phyloP scores from a whole-genome alignment of 2,113 vertebrate genomes.

The Marmota monax region DNA sequence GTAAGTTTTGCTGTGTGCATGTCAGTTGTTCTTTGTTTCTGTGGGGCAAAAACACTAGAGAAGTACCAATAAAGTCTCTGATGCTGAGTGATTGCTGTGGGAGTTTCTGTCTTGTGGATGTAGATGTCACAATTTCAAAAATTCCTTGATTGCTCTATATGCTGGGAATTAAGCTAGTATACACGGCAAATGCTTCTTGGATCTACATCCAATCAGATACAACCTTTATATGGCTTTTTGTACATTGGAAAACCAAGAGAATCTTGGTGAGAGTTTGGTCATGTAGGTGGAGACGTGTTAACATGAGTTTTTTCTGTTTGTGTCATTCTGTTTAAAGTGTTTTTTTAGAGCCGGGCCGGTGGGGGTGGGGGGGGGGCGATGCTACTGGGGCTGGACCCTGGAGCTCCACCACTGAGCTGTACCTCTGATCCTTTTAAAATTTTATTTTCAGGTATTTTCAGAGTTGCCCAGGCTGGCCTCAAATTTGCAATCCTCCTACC shows the following conservation, averaged over 20 bases:
- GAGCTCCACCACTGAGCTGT: too few species aligned
- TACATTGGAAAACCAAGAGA: not conserved
- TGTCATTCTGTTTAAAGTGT: not conserved
- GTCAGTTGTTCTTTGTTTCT: not conserved
- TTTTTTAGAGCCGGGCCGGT: too few species aligned
- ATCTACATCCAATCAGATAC: not conserved
- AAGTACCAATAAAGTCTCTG: not conserved
- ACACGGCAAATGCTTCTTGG: not conserved
- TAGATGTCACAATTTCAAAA: not conserved
- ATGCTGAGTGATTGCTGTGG: not conserved
- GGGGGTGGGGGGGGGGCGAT: too few species aligned
- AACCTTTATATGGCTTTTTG: not conserved
- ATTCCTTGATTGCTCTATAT: not conserved
- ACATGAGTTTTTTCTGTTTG: not conserved
- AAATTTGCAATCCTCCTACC: too few species aligned
- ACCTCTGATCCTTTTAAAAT: too few species aligned
- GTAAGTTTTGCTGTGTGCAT: not conserved
- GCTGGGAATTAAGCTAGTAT: not conserved
- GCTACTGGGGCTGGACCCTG: too few species aligned
- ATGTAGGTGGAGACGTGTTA: not conserved
- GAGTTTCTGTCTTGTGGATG: not conserved
- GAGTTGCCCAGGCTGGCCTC: too few species aligned
- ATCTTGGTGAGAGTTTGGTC: not conserved
- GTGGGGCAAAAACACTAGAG: not conserved
- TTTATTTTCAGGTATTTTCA: too few species aligned